Conservation (phyloP, 1,140 invertebrate genomes). For the Drosophila nasuta region DNA sequence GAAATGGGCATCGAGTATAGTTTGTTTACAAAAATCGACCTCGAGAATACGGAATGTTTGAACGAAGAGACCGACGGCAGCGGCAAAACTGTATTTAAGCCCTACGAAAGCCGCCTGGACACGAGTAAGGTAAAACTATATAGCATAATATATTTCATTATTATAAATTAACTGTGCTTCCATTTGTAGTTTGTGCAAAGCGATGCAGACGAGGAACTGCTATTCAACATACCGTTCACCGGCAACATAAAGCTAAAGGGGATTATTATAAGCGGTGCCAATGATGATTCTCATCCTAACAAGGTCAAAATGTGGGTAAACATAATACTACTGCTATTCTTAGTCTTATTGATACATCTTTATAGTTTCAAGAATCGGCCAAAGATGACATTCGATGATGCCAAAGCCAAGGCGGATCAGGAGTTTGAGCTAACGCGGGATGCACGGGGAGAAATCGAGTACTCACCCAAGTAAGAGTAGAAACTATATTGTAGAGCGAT, state of each 20-base stretch:
- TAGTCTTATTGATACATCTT: slow-evolving; percentile 33
- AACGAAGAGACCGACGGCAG: slow-evolving; percentile 95
- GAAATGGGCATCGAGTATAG: slow-evolving; percentile 95
- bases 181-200: slow-evolving; percentile 94
- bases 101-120: slow-evolving; percentile 94
- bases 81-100: slow-evolving; percentile 95
- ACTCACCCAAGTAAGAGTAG: slow-evolving; percentile 92
- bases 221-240: slow-evolving; percentile 98
- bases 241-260: slow-evolving; percentile 98
- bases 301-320: slow-evolving; percentile 94
- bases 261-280: slow-evolving; percentile 94
- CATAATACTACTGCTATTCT: background rate
- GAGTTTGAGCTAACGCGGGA: slow-evolving; percentile 95
- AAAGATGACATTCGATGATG: slow-evolving; percentile 97
- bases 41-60: slow-evolving; percentile 94
- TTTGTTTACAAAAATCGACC: slow-evolving; percentile 95
- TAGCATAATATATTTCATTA: background rate
- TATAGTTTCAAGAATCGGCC: slow-evolving; percentile 95
- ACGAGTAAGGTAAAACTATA: slow-evolving; percentile 71
- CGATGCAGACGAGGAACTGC: slow-evolving; percentile 96
- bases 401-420: slow-evolving; percentile 90
- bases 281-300: slow-evolving; percentile 92
- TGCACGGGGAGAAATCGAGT: slow-evolving; percentile 92
- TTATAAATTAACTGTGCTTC: background rate
- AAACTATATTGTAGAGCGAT: background rate